Conservation (phyloP, 2,113 vertebrate species). For the Cacatua alba region DNA sequence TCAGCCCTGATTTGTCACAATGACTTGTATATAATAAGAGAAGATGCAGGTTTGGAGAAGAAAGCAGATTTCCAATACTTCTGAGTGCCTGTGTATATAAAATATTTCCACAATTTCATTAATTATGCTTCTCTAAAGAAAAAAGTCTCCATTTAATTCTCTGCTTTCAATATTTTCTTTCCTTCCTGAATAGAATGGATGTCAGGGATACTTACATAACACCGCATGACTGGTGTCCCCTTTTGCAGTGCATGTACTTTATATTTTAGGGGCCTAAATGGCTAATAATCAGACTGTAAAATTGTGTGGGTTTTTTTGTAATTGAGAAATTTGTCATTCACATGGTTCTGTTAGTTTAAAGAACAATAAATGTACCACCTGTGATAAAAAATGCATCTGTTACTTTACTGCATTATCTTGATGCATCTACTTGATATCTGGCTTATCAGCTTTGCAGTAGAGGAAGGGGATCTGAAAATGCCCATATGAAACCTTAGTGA, state of each 20-base stretch:
- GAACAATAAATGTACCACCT: not conserved
- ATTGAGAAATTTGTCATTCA: not conserved
- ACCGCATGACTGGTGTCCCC: not conserved
- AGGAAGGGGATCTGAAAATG: not conserved
- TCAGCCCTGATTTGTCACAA: not conserved
- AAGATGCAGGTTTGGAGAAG: not conserved
- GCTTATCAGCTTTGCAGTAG: not conserved
- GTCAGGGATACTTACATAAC: not conserved
- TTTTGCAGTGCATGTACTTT: not conserved
- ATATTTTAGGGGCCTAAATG: not conserved
- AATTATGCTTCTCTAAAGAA: not conserved
- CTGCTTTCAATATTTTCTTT: not conserved
- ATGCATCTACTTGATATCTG: not conserved
- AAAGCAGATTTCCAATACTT: not conserved
- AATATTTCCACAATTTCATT: not conserved
- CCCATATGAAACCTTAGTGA: not conserved
- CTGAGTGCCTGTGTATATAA: not conserved
- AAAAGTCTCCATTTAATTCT: not conserved
- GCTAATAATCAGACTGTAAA: not conserved
- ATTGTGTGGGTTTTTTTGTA: not conserved
- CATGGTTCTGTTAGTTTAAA: not conserved
- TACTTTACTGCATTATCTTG: not conserved
- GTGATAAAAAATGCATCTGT: not conserved
- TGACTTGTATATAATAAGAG: not conserved
- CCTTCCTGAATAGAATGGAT: not conserved